Evolutionary conservation across 2,113 vertebrate species (phyloP).

Genomic region (Corythoichthys haematopterus): DNA sequence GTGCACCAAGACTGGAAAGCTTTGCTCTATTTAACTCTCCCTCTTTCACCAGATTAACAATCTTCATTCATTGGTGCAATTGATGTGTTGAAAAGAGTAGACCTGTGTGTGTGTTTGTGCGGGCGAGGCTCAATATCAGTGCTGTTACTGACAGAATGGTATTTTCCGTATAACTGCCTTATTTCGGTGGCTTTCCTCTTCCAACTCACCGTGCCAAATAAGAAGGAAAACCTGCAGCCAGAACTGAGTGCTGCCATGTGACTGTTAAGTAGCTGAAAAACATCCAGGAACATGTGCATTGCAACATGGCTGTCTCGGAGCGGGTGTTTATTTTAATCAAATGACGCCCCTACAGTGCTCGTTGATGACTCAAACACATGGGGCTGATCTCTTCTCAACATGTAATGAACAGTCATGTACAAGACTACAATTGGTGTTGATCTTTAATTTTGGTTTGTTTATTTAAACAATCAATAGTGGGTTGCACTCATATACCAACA

Average conservation of each 20-base stretch:
- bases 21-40: conserved; percentile 13
- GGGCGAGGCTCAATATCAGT: conserved; percentile 48
- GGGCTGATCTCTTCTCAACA: neutral
- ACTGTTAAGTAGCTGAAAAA: neutral
- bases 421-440: neutral
- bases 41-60: conserved; percentile 45
- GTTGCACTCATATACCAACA: neutral
- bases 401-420: neutral
- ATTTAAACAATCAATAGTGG: neutral
- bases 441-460: neutral
- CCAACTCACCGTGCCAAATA: conserved; percentile 4
- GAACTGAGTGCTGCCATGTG: neutral
- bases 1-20: neutral
- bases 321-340: neutral
- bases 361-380: neutral
- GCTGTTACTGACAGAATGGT: conserved; percentile 28
- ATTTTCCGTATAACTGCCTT: conserved; percentile 45
- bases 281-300: neutral
- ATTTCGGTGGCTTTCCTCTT: conserved; percentile 6
- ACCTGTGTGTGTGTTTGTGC: conserved; percentile 18
- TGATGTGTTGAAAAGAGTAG: conserved; percentile 53
- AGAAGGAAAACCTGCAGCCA: conserved; percentile 3
- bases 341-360: neutral
- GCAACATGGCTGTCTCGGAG: neutral
- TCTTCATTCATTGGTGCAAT: conserved; percentile 55